Evolutionary conservation across 2,888 invertebrate genomes (phyloP).

Genomic region (Hirtodrosophila duncani): DNA sequence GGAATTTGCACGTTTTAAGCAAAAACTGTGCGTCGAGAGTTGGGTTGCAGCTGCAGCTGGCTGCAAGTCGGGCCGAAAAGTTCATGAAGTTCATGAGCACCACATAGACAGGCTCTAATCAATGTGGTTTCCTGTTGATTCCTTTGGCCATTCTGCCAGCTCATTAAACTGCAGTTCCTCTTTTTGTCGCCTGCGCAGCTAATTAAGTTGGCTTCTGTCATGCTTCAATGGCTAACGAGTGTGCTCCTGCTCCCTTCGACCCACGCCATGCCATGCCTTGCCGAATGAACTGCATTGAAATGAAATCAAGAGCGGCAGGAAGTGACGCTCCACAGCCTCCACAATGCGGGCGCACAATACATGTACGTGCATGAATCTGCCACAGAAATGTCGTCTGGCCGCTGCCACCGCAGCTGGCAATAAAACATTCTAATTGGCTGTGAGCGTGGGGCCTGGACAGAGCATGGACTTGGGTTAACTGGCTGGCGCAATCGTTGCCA

Average conservation of each 20-base stretch:
- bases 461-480: no score
- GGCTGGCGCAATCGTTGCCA: no score
- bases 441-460: no score
- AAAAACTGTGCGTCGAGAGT: not conserved
- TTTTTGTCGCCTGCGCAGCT: no score
- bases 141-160: no score
- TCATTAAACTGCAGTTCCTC: conserved; percentile 55
- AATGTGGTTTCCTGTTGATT: conserved; percentile 20
- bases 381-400: conserved; percentile 27
- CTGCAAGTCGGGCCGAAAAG: conserved; percentile 28
- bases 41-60: conserved; percentile 20
- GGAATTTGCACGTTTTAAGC: conserved; percentile 18
- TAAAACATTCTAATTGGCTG: conserved; percentile 60
- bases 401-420: conserved; percentile 26
- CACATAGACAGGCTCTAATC: conserved; percentile 43
- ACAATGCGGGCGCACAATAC: conserved; percentile 1
- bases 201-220: conserved; percentile 7
- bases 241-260: not conserved
- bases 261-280: conserved; percentile 3
- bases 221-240: conserved; percentile 7
- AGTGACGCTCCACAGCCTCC: conserved; percentile 38
- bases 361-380: conserved; percentile 43
- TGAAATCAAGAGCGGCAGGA: conserved; percentile 62
- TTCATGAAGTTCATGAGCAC: conserved; percentile 40
- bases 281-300: conserved; percentile 15